Evolutionary conservation across 2,797 vertebrate species (phyloP).

Genomic region (Gouania willdenowi): DNA sequence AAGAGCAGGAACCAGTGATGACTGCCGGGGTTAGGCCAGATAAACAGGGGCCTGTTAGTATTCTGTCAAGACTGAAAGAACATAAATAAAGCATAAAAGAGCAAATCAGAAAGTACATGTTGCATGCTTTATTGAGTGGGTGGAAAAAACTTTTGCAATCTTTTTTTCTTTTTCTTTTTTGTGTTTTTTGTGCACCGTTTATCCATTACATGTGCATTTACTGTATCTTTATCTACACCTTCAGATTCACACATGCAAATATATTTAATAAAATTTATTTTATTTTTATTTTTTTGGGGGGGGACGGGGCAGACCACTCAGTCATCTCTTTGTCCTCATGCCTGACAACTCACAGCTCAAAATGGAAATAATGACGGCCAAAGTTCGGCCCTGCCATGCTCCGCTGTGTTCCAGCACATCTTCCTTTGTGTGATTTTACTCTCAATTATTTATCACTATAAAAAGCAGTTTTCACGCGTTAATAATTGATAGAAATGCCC

Average conservation of each 20-base stretch:
- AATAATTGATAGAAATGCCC: slow-evolving; percentile 81
- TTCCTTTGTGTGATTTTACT: slow-evolving; percentile 55
- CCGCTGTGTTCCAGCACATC: slow-evolving; percentile 41
- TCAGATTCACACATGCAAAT: too few species aligned
- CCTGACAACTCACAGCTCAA: slow-evolving; percentile 14
- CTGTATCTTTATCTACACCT: too few species aligned
- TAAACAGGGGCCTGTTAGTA: background rate
- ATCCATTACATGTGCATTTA: too few species aligned
- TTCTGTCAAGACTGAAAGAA: too few species aligned
- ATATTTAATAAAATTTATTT: slow-evolving; percentile 37
- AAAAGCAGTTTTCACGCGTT: slow-evolving; percentile 79
- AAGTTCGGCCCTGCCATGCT: slow-evolving; percentile 29
- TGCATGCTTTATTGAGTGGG: too few species aligned
- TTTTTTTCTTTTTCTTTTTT: too few species aligned
- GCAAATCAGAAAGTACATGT: too few species aligned
- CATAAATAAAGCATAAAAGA: too few species aligned
- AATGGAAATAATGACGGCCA: slow-evolving; percentile 51
- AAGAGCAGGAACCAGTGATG: background rate
- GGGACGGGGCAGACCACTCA: too few species aligned
- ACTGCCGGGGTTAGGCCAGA: slow-evolving; percentile 5
- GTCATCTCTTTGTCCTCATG: slow-evolving; percentile 23
- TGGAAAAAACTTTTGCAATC: too few species aligned
- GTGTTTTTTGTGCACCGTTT: too few species aligned
- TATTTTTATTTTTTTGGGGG: background rate
- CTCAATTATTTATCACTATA: slow-evolving; percentile 84